These are phyloP conservation scores for Mormyrus hasselquistii DNA, from an alignment of 2,797 vertebrate species.

Conservation along the genomic window DNA sequence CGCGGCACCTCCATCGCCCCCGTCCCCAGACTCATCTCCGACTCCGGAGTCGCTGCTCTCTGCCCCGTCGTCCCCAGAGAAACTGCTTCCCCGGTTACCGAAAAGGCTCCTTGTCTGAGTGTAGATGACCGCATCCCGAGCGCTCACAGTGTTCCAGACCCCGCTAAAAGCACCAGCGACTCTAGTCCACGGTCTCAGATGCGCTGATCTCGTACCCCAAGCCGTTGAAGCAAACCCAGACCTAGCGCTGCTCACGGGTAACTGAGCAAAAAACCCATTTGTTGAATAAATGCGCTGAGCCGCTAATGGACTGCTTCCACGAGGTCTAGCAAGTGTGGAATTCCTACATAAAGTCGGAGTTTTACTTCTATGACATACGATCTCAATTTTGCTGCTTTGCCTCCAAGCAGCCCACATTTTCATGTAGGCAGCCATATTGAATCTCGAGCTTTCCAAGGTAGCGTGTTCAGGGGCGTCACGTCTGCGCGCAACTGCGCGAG, in stretches of 20 bases:
- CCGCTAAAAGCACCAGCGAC: conserved; percentile 22
- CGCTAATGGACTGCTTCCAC: background rate
- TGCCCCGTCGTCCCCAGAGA: conserved; percentile 59
- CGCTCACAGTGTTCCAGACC: background rate
- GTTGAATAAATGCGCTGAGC: conserved; percentile 28
- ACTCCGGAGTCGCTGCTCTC: conserved; percentile 50
- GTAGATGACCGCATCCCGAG: background rate
- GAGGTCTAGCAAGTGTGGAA: background rate
- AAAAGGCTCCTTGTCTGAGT: conserved; percentile 44
- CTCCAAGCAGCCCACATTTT: conserved; percentile 50
- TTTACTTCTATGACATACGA: conserved; percentile 15
- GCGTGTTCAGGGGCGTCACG: background rate
- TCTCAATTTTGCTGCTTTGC: conserved; percentile 34
- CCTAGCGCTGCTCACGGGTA: conserved; percentile 13
- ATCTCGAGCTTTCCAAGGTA: conserved; percentile 47
- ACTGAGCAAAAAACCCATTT: background rate
- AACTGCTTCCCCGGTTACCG: conserved; percentile 51
- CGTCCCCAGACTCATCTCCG: conserved; percentile 22
- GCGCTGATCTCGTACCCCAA: conserved; percentile 24
- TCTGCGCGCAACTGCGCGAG: conserved; percentile 2
- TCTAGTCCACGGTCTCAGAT: conserved; percentile 42
- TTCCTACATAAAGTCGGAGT: conserved; percentile 10
- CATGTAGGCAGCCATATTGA: conserved; percentile 67
- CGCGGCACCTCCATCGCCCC: conserved; percentile 35
- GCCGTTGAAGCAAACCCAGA: conserved; percentile 24